Evolutionary conservation across 1,140 invertebrate species (phyloP), one percentile per base, ranked within the genome.

Genomic region (Penaeus chinensis): DNA sequence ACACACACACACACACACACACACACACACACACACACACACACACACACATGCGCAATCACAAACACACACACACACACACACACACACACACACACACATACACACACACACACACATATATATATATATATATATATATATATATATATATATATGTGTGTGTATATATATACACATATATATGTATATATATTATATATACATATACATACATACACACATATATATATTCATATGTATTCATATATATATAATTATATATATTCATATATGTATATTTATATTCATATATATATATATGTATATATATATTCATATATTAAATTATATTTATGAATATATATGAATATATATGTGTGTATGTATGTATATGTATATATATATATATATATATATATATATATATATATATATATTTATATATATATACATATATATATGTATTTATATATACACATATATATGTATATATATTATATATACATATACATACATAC

Each of bases 111-210:
- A 69, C 22, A 71, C 8, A 71, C n/a, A 71, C n/a, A 71, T 69
- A 71, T 71, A 71, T 71, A 71, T 71, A n/a, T 71, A 71, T 71
- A n/a, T 71, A 71, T 71, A 71, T 71, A 71, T 71, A 71, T 69
- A 69, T 27, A 69, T 22, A 69, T 27, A 69, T 27, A 69, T 27
- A 69, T 69, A 69, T 69, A 69, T 71, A 71, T 71, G n/a, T 71
- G 32, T 71, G n/a, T 71, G n/a, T 71, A n/a, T 71, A 71, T 71
- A 71, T 71, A n/a, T 71, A 71, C n/a, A 71, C n/a, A 71, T 71
- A 20, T 71, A 71, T 71, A 20, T 71, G n/a, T 71, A 71, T 71
- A 71, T n/a, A 71, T 71, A 71, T 3, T 22, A 27, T 27, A 10
- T 13, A 27, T 27, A 8, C 8, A 32, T 71, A 71, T 24, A 32